Base-by-base conservation (phyloP, 2,113 vertebrate genomes). In the Anolis sagrei region DNA sequence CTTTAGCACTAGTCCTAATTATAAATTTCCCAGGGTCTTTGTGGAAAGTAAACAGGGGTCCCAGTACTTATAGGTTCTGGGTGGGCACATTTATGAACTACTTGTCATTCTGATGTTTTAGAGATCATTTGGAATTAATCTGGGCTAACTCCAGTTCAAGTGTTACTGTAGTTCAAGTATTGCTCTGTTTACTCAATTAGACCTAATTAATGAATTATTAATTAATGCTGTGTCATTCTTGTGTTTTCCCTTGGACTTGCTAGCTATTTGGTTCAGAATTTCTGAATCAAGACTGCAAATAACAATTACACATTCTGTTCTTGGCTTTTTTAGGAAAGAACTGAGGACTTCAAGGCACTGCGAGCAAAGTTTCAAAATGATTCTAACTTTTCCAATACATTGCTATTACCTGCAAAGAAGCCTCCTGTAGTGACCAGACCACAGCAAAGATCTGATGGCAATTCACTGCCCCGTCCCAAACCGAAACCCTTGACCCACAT, bases 361-460 rank as follows among this genome's bases (percentile, higher is more conserved):
- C 90, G 83, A 92, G 96, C 94, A 66, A 96, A 90, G 91, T 97
- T 97, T 82, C 96, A 97, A 69, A 93, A 91, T 0, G 85, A 92
- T 11, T 29, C 93, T 3, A 27, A 0, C 27, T 58, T 79, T 61
- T 79, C 79, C 68, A 51, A 5, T 14, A 66, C 54, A 13, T 44
- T 54, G 16, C 7, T 51, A 2, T 87, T 70, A 34, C 69, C 69
- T 0, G 0, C 0, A 44, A 91, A 82, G 89, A 94, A 88, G 25
- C 87, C n/a, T 36, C 51, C 75, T 2, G 0, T 0, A 0, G 72
- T 80, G 36, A 39, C 48, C 0, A 0, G 2, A 5, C 74, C 84
- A 64, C 80, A 1, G 8, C 61, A 29, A 0, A 75, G 19, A 51
- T 83, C 73, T 27, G 61, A 74, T 21, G 58, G 39, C 6, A 74